Evolutionary conservation across 2,113 vertebrate genomes (phyloP), one percentile per base, ranked within the genome.

Genomic region (Chamaea fasciata): DNA sequence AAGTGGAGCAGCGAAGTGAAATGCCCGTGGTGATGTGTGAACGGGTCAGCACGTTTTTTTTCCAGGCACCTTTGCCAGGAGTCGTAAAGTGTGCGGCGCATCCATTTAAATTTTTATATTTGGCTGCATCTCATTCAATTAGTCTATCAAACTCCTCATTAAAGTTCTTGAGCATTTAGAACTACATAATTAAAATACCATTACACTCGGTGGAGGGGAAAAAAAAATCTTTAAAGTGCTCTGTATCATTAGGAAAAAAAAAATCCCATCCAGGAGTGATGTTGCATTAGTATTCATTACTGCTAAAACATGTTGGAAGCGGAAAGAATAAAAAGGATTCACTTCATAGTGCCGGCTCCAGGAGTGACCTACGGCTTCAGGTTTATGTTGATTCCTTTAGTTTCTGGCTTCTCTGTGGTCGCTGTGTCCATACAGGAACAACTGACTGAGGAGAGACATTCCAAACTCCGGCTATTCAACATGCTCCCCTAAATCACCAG

Each of bases 101-200:
- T 88, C 78, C 78, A 83, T 95, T 95, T 87, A 82, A 93, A 92
- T 85, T 94, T 94, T 59, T 83, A 81, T 92, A 94, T 91, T 93
- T 93, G 81, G 63, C 93, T 96, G 92, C 42, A 15, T 94, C 89
- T 94, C 41, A 59, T 90, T 96, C 94, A 92, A 96, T 96, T 97
- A 96, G 64, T 93, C 95, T 93, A 92, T 82, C 82, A 95, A 81
- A 96, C 96, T 96, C 88, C 93, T 96, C 87, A 95, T 95, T 97
- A 97, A 88, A 74, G 85, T 93, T 96, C 92, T 89, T 50, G 50
- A 91, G 28, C 74, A 85, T 96, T 96, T 95, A 96, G 89, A 96
- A 62, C 63, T 76, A 84, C 80, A 77, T 83, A 95, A 97, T 97
- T 96, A 97, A 97, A 97, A 94, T 87, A 91, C 93, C 68, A 96